Percentiles rank a stretch among this genome's conserved stretches.
Evolutionary conservation across 2,888 invertebrate genomes (phyloP).

Genomic region (Eurytoma californica): DNA sequence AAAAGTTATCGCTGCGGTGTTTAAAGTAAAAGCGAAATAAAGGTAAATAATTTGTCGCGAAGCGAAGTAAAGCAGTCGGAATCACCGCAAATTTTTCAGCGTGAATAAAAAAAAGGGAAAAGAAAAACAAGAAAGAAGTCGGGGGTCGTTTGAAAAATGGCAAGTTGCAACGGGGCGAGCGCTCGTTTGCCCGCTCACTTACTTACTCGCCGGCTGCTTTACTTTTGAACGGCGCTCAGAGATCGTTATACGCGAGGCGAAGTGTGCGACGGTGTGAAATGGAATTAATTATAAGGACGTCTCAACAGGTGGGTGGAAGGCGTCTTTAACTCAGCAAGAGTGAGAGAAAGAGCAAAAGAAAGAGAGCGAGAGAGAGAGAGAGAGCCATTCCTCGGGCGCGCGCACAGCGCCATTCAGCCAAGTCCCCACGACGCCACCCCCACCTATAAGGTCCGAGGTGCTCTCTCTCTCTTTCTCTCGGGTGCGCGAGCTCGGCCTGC

Average conservation of each 20-base stretch:
- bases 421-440: constrained; percentile 38
- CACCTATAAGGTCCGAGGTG: constrained; percentile 28
- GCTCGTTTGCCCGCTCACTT: constrained; percentile 27
- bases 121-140: constrained; percentile 2
- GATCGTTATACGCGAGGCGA: constrained; percentile 45
- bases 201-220: constrained; percentile 32
- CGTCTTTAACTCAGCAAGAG: constrained; percentile 68
- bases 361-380: constrained; percentile 14
- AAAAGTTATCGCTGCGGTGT: too few relatives aligned
- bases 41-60: too few relatives aligned
- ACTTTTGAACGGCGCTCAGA: constrained; percentile 43
- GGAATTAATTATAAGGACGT: constrained; percentile 74
- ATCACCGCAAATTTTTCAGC: too few relatives aligned
- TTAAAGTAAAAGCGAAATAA: too few relatives aligned
- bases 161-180: not conserved
- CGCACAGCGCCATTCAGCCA: constrained; percentile 53
- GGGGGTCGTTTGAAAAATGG: not conserved
- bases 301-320: constrained; percentile 73
- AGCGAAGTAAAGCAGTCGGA: too few relatives aligned
- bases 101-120: not conserved
- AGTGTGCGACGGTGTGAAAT: constrained; percentile 69
- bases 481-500: constrained; percentile 59
- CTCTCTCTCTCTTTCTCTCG: constrained; percentile 9
- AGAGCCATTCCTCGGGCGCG: not conserved
- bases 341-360: constrained; percentile 19